Evolutionary conservation across 92 coral and sea anemone species (phyloP).

Genomic region (Heliopora coerulea): DNA sequence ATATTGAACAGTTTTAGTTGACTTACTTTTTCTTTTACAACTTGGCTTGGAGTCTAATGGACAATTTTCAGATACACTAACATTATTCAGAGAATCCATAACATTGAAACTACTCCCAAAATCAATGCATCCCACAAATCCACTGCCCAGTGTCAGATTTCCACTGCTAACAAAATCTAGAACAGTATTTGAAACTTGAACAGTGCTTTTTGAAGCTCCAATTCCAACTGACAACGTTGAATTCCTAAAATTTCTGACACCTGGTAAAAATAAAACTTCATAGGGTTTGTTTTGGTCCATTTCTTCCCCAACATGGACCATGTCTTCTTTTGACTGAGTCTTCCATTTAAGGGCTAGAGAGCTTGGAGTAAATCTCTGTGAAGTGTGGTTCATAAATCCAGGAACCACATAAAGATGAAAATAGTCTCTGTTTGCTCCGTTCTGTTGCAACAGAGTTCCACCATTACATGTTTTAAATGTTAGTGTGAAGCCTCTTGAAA

Average conservation of each 20-base stretch:
- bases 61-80: constrained; percentile 54
- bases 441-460: constrained; percentile 74
- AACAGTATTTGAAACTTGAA: constrained; percentile 58
- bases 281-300: constrained; percentile 67
- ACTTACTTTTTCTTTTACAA: constrained; percentile 1
- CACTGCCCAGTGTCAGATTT: constrained; percentile 71
- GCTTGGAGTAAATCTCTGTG: constrained; percentile 58
- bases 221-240: constrained; percentile 55
- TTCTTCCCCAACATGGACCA: constrained; percentile 61
- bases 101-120: constrained; percentile 65
- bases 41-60: constrained; percentile 46
- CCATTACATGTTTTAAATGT: constrained; percentile 86
- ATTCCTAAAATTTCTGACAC: constrained; percentile 50
- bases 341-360: constrained; percentile 68
- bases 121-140: constrained; percentile 84
- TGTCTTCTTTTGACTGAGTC: constrained; percentile 28
- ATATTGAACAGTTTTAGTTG: not conserved
- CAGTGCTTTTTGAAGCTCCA: constrained; percentile 49
- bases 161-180: constrained; percentile 53
- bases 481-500: constrained; percentile 69
- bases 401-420: constrained; percentile 65
- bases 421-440: constrained; percentile 54
- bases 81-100: constrained; percentile 5
- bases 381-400: constrained; percentile 62
- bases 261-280: constrained; percentile 66